Base-by-base conservation (phyloP, 2,113 vertebrate genomes). In the Neogobius melanostomus region DNA sequence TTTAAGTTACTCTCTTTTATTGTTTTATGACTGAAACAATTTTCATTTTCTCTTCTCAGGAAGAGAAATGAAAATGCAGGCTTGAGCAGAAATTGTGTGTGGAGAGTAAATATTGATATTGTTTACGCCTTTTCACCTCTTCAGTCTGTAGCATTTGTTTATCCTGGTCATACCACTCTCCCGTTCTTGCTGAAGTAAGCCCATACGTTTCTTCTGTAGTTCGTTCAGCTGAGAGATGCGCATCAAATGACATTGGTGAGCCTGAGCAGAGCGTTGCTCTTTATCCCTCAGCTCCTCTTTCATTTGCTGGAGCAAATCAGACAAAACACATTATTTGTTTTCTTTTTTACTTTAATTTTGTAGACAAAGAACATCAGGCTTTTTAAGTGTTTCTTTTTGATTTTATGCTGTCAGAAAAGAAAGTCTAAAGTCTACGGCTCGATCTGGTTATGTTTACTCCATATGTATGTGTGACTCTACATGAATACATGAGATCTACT, bases 241-340 rank as follows among this genome's bases (percentile, higher is more conserved):
- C 66, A 79, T 76, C 67, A 83, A 74, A 82, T 89, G 80, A 15
- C 11, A 0, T 0, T 56, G 63, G 4, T 62, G 11, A 69, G 44
- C 71, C 21, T 65, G 76, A 0, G 56, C 69, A 4, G n/a, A n/a
- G 75, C 80, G 83, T 17, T 8, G 73, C 70, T 82, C 82, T 51
- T 64, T 71, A 66, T 73, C 72, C 52, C 53, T 54, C 56, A 83
- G 70, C 47, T 86, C 74, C 0, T 12, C 1, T 44, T 8, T 28
- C 74, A 80, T 15, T 6, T n/a, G 62, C 83, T 86, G 74, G 12
- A 21, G 62, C 60, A 64, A 59, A 65, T 15, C 45, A 8, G 15
- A 16, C 0, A 6, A 53, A 2, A 53, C 51, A 16, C 51, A 16
- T 8, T 7, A 15, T 14, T 14, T 6, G 6, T 50, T 6, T 5